These are phyloP conservation scores for Muraenolepis orangiensis DNA, from an alignment of 2,797 vertebrate genomes.

Conservation along the genomic window DNA sequence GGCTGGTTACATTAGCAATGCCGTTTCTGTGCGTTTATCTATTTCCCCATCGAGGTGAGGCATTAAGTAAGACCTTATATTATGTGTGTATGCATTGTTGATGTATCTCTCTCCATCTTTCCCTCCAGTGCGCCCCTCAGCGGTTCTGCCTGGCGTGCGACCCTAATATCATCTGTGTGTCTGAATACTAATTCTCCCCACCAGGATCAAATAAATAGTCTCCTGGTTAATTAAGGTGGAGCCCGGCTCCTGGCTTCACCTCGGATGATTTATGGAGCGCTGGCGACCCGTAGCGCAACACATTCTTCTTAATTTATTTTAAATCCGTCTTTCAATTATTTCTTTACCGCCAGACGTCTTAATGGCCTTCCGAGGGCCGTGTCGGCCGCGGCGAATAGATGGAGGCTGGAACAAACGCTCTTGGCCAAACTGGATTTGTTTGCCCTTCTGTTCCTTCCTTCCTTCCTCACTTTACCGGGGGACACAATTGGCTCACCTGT, in stretches of 20 bases:
- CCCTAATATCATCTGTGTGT: slow-evolving; percentile 97
- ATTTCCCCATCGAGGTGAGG: not conserved
- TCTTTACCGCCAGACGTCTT: slow-evolving; percentile 91
- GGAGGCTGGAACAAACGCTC: not conserved
- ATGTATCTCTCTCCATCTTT: slow-evolving; percentile 41
- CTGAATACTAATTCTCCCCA: slow-evolving; percentile 98
- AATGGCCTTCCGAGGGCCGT: slow-evolving; percentile 87
- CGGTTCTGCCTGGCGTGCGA: slow-evolving; percentile 92
- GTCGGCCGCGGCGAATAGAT: slow-evolving; percentile 80
- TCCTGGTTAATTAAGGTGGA: slow-evolving; percentile 95
- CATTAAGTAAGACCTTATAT: slow-evolving; percentile 31
- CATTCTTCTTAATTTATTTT: slow-evolving; percentile 99
- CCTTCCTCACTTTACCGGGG: not conserved
- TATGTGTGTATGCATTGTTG: slow-evolving; percentile 47
- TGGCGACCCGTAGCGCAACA: slow-evolving; percentile 84
- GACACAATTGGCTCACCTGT: not conserved
- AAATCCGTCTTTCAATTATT: slow-evolving; percentile 99
- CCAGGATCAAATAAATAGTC: slow-evolving; percentile 99
- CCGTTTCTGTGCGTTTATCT: not conserved
- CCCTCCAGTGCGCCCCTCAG: slow-evolving; percentile 80
- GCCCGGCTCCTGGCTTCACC: slow-evolving; percentile 86
- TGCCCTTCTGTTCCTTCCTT: not conserved
- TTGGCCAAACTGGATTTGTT: slow-evolving; percentile 1
- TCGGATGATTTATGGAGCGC: slow-evolving; percentile 94
- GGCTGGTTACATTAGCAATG: not conserved